Evolutionary conservation across 2,888 invertebrate genomes (phyloP).

Genomic region (Apodemia duryi): DNA sequence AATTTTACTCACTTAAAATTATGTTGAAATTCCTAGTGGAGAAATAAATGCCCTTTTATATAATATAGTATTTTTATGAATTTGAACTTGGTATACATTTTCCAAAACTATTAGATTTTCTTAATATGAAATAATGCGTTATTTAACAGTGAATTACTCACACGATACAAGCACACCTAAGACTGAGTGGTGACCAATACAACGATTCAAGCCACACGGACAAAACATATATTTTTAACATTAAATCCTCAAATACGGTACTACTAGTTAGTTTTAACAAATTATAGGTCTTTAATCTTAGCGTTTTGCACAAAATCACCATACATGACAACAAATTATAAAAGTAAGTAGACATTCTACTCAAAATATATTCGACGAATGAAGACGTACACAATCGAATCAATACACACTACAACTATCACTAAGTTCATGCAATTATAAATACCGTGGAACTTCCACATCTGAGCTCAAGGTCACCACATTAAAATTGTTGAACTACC

Average conservation of each 20-base stretch:
- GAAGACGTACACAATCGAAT: conserved; percentile 30
- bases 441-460: conserved; percentile 17
- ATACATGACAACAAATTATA: conserved; percentile 17
- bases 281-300: conserved; percentile 12
- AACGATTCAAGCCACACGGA: conserved; percentile 15
- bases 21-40: conserved; percentile 46
- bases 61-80: conserved; percentile 30
- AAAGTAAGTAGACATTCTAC: conserved; percentile 25
- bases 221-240: conserved; percentile 16
- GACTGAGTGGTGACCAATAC: conserved; percentile 6
- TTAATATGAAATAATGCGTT: conserved; percentile 8
- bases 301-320: conserved; percentile 8
- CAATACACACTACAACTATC: conserved; percentile 31
- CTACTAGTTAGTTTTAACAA: conserved; percentile 15
- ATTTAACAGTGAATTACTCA: conserved; percentile 8
- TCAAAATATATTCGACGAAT: conserved; percentile 34
- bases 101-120: conserved; percentile 28
- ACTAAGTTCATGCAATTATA: conserved; percentile 61
- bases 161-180: conserved; percentile 15
- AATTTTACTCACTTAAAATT: conserved; percentile 56
- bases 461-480: conserved; percentile 17
- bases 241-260: conserved; percentile 15
- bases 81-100: conserved; percentile 27
- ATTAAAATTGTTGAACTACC: conserved; percentile 13
- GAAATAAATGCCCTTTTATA: conserved; percentile 62